Evolutionary conservation across 2,113 vertebrate genomes (phyloP).

Genomic region (Sturnus vulgaris): DNA sequence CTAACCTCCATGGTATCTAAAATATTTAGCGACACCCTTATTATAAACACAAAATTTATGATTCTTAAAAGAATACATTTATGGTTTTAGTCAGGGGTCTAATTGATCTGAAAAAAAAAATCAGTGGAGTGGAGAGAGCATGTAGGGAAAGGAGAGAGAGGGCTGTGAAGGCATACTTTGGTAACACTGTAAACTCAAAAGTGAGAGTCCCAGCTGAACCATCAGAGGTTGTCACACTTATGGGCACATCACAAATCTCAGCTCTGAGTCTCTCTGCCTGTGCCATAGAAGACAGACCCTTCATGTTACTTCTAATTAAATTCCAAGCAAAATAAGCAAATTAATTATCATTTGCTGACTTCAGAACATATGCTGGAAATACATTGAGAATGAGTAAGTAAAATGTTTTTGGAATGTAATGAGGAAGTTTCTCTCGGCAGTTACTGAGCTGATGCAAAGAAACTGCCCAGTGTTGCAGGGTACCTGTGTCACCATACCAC

Average conservation of each 20-base stretch:
- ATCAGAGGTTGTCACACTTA: neutral
- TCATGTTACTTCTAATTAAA: neutral
- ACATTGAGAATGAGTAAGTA: neutral
- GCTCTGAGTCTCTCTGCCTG: neutral
- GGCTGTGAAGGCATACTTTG: neutral
- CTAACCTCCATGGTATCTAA: neutral
- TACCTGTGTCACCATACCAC: constrained; percentile 5
- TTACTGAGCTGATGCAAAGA: neutral
- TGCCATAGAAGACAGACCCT: neutral
- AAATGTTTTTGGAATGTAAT: neutral
- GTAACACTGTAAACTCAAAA: neutral
- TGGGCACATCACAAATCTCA: neutral
- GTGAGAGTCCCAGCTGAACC: neutral
- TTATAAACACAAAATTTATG: neutral
- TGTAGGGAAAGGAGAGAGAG: neutral
- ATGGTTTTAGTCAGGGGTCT: neutral
- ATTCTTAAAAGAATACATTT: neutral
- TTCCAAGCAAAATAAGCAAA: constrained; percentile 25
- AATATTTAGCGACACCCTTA: neutral
- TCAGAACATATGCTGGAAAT: neutral
- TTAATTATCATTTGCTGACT: neutral
- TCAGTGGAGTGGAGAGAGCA: neutral
- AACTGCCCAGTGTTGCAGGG: neutral
- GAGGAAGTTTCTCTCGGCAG: neutral
- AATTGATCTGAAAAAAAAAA: neutral